A percentile compares a stretch with the other conserved stretches of the same genome.
These are phyloP conservation scores for Micrasema minimum DNA, from an alignment of 1,140 invertebrate species.

Conservation along the genomic window DNA sequence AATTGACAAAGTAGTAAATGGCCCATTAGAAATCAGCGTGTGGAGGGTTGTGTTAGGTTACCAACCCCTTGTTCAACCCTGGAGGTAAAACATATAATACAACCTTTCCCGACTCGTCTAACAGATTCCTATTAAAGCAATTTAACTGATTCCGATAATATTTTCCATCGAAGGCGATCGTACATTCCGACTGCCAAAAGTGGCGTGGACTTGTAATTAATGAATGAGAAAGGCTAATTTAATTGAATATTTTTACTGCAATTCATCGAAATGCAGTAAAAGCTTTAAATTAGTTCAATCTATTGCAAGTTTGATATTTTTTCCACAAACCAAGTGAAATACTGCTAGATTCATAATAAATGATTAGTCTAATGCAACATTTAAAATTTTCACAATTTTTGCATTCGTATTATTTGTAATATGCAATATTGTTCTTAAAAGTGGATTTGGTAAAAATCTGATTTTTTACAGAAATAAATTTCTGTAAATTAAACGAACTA, in stretches of 20 bases:
- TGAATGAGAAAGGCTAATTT: neutral
- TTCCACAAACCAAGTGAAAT: no score
- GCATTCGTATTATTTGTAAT: no score
- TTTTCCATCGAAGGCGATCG: conserved; percentile 10
- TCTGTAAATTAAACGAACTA: no score
- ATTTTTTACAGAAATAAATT: no score
- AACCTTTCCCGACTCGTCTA: neutral
- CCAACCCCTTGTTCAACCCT: conserved; percentile 34
- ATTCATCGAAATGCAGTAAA: conserved; percentile 3
- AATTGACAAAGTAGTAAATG: conserved; percentile 54
- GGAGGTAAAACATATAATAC: neutral
- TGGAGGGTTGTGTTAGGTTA: conserved; percentile 23
- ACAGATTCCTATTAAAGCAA: conserved; percentile 14
- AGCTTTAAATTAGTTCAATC: neutral
- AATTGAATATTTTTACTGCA: conserved; percentile 8
- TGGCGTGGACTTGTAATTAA: conserved; percentile 3
- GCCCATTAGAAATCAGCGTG: conserved; percentile 46
- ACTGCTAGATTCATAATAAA: no score
- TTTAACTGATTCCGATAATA: conserved; percentile 14
- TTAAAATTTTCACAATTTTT: no score
- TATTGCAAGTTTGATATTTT: no score
- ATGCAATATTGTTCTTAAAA: no score
- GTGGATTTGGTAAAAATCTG: no score
- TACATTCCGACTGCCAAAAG: conserved; percentile 6
- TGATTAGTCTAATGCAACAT: no score